Base-by-base conservation (phyloP, 2,113 vertebrate genomes). In the Phaethon lepturus region DNA sequence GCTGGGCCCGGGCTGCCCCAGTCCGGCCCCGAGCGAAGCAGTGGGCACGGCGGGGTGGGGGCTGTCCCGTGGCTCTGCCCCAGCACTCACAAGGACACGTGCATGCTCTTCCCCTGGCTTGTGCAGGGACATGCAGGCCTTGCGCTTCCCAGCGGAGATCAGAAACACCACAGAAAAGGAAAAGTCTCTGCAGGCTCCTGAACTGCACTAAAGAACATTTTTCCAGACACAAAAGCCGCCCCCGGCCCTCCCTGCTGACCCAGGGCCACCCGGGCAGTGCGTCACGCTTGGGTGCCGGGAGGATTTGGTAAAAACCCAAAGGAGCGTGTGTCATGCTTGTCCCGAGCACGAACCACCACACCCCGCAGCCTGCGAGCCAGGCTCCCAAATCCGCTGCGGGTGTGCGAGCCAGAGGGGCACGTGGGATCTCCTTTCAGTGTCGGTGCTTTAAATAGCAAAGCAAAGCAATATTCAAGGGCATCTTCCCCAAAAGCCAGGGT, bases 371-470 rank as follows among this genome's bases (percentile, higher is more conserved):
- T 73, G 29, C 45, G 77, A 59, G 16, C 45, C 55, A 25, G 77
- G 25, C 45, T 82, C 86, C 40, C 63, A 64, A 49, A 40, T 5
- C 3, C 0, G 0, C 4, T 16, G 29, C 3, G 19, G 19, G 6
- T 17, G 9, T 4, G 0, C 6, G 1, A 44, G 52, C 25, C 55
- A 5, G 0, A 2, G 44, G 47, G 49, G 28, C 14, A 40, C 26
- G 9, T 8, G 17, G 7, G 8, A 18, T 22, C n/a, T 25, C 47
- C 8, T 69, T 82, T 40, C 49, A 22, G 38, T 11, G 31, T 31
- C 1, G 1, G 31, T 59, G 31, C 29, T 19, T 78, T 49, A 23
- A 35, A 62, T 11, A 68, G 53, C 63, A 47, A 55, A 74, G 14
- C 33, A 89, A 86, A 92, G 44, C 23, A 49, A 23, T 59, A 10